Percentiles rank a stretch among this genome's conserved stretches.
Conservation (phyloP, 2,888 invertebrate species). For the Conchocele bisecta region DNA sequence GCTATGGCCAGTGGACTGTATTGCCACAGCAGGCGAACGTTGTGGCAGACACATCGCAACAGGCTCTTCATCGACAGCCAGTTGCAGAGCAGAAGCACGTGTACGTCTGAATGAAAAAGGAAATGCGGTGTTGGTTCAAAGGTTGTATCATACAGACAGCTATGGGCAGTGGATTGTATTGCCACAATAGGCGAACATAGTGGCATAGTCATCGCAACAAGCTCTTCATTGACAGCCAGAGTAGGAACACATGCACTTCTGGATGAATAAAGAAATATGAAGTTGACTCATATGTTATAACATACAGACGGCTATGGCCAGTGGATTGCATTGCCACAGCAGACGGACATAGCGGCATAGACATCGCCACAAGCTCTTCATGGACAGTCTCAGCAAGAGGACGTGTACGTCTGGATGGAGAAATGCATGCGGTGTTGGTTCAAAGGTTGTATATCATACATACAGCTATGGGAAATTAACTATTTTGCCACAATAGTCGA, state of each 20-base stretch:
- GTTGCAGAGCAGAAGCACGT: conserved; percentile 32
- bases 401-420: no score
- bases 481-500: conserved; percentile 59
- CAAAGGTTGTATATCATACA: conserved; percentile 56
- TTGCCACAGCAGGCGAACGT: conserved; percentile 53
- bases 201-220: conserved; percentile 47
- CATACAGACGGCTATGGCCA: no score
- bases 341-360: conserved; percentile 38
- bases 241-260: conserved; percentile 18
- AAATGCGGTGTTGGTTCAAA: no score
- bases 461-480: conserved; percentile 65
- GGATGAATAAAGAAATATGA: no score
- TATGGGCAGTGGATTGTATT: conserved; percentile 68
- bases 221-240: conserved; percentile 42
- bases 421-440: conserved; percentile 62
- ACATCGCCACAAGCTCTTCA: conserved; percentile 45
- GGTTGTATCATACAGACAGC: no score
- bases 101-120: conserved; percentile 17
- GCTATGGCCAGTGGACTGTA: conserved; percentile 68
- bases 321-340: conserved; percentile 67
- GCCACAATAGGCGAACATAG: conserved; percentile 51
- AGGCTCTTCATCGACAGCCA: conserved; percentile 44
- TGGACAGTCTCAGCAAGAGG: no score
- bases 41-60: conserved; percentile 44
- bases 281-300: no score